Evolutionary conservation across 2,888 invertebrate genomes (phyloP).

Genomic region (Drosophila yooni): DNA sequence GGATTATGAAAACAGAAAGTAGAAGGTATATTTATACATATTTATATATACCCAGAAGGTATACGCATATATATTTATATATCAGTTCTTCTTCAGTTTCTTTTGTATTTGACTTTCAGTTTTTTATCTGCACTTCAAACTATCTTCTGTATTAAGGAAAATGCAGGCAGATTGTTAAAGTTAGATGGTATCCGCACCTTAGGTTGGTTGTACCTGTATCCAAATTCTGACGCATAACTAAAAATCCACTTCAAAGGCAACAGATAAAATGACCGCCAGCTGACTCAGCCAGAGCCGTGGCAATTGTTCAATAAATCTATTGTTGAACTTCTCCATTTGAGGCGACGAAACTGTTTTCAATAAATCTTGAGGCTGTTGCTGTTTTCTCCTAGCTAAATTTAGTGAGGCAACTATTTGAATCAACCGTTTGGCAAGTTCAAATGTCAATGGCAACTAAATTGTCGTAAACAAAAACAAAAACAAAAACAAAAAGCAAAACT

Average conservation of each 20-base stretch:
- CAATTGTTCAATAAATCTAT: conserved; percentile 30
- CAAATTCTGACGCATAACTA: conserved; percentile 9
- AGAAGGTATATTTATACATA: neutral
- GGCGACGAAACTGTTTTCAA: conserved; percentile 18
- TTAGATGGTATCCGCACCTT: neutral
- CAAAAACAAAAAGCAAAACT: conserved; percentile 33
- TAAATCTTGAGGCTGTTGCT: conserved; percentile 27
- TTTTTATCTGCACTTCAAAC: neutral
- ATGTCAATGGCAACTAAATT: conserved; percentile 78
- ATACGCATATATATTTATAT: neutral
- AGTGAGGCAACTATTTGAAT: conserved; percentile 16
- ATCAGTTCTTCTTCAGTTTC: neutral
- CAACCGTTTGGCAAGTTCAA: conserved; percentile 68
- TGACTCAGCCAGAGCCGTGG: conserved; percentile 19
- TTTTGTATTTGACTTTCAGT: neutral
- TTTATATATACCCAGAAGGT: no score
- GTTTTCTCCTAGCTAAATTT: conserved; percentile 17
- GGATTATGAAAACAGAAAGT: neutral
- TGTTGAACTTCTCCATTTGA: conserved; percentile 4
- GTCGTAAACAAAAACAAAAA: conserved; percentile 27
- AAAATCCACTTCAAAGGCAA: conserved; percentile 5
- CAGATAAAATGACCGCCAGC: conserved; percentile 17
- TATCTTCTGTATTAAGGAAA: neutral
- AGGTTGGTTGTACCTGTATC: neutral
- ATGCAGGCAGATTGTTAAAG: neutral